Evolutionary conservation across 35 echinoderm and acorn worm species (phyloP).

Genomic region (Patiria miniata): DNA sequence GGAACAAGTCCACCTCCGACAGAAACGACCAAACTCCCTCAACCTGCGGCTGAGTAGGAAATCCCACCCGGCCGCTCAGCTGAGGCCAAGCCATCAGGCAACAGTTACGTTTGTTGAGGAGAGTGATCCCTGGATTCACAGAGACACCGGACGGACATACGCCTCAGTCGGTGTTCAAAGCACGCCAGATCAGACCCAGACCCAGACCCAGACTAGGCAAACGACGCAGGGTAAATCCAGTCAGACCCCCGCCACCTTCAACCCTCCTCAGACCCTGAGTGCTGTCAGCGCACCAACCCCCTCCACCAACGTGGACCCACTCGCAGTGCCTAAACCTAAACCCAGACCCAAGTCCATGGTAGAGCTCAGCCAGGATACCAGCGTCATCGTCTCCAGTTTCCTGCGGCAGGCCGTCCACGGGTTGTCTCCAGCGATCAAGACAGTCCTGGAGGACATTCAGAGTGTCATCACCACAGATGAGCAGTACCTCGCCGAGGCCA

Average conservation of each 20-base stretch:
- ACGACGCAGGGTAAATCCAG: background rate
- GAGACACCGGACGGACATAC: background rate
- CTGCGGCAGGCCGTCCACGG: conserved; percentile 2
- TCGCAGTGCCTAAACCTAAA: conserved; percentile 18
- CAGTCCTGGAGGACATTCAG: conserved; percentile 37
- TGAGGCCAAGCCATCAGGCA: background rate
- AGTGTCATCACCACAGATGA: conserved; percentile 42
- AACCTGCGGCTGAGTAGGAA: background rate
- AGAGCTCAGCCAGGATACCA: conserved; percentile 34
- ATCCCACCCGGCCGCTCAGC: background rate
- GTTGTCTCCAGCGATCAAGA: conserved; percentile 36
- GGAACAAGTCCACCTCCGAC: background rate
- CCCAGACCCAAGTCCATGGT: conserved; percentile 46
- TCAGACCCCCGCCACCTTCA: background rate
- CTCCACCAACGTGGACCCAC: background rate
- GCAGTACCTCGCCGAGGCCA: conserved; percentile 23
- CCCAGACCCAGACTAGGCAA: background rate
- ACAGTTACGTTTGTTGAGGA: background rate
- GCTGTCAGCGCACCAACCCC: conserved; percentile 2
- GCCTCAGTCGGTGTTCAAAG: conserved; percentile 1
- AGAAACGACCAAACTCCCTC: conserved; percentile 37
- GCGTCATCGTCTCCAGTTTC: conserved; percentile 6
- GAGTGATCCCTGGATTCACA: conserved; percentile 31
- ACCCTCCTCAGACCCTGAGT: background rate
- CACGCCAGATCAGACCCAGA: background rate